A percentile compares a stretch with the other conserved stretches of the same genome.
Conservation (phyloP, 2,888 invertebrate genomes). For the Caenorhabditis doughertyi region DNA sequence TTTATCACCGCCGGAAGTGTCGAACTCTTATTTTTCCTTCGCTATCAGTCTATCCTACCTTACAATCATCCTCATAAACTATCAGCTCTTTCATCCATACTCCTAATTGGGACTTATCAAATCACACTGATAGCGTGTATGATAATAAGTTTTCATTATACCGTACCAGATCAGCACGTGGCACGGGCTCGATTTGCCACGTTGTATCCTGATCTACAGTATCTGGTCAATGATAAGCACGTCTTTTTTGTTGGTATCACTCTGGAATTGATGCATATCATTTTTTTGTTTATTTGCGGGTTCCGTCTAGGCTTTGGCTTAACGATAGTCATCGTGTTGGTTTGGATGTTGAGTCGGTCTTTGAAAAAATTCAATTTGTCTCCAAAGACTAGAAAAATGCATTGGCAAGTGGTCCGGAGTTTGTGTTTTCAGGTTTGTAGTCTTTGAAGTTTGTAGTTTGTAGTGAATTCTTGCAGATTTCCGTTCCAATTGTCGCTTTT, state of each 20-base stretch:
- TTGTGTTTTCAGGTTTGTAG: constrained; percentile 58
- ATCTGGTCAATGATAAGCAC: constrained; percentile 40
- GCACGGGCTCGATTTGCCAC: constrained; percentile 23
- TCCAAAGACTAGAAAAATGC: constrained; percentile 29
- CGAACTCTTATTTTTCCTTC: constrained; percentile 49
- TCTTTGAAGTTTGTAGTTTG: too few relatives aligned
- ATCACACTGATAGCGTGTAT: constrained; percentile 10
- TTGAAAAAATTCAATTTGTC: constrained; percentile 37
- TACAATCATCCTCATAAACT: constrained; percentile 28
- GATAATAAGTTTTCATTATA: constrained; percentile 18
- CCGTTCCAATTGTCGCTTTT: neutral
- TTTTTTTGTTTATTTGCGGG: constrained; percentile 34
- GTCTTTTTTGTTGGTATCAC: constrained; percentile 28
- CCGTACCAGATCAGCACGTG: constrained; percentile 18
- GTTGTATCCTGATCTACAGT: constrained; percentile 40
- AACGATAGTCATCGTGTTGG: constrained; percentile 9
- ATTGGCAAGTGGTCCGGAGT: constrained; percentile 33
- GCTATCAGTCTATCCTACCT: constrained; percentile 50
- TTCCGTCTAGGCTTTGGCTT: constrained; percentile 46
- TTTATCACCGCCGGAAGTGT: constrained; percentile 50
- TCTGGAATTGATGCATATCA: constrained; percentile 28
- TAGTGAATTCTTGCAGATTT: constrained; percentile 18
- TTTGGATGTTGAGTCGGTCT: constrained; percentile 31
- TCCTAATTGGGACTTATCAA: constrained; percentile 19
- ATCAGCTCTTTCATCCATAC: neutral